phyloP scores from a whole-genome alignment of 2,113 vertebrate species.

The Percopsis transmontana region DNA sequence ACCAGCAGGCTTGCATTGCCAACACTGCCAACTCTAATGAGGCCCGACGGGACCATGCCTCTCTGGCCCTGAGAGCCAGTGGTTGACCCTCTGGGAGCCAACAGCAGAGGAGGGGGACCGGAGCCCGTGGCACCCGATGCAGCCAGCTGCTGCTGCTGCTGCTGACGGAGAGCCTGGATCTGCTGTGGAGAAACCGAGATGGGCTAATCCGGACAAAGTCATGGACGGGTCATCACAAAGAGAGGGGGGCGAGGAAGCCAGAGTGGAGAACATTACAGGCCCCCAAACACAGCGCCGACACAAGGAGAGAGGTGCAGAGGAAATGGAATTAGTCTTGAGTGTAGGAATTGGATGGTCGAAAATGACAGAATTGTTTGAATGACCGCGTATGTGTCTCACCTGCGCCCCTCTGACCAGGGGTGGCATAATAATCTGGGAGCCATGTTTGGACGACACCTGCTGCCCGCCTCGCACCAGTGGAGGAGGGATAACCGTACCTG shows the following conservation, averaged over 20 bases:
- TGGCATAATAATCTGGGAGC: constrained; percentile 93
- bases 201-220: constrained; percentile 71
- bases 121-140: constrained; percentile 80
- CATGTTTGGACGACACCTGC: constrained; percentile 84
- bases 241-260: constrained; percentile 31
- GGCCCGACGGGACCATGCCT: constrained; percentile 85
- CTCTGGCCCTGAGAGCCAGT: constrained; percentile 82
- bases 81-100: constrained; percentile 87
- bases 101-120: constrained; percentile 86
- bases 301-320: background rate
- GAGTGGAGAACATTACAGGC: constrained; percentile 32
- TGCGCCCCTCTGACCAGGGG: constrained; percentile 92
- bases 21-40: constrained; percentile 73
- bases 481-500: constrained; percentile 87
- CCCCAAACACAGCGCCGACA: constrained; percentile 11
- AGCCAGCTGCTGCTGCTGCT: constrained; percentile 89
- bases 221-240: constrained; percentile 13
- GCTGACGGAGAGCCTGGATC: constrained; percentile 91
- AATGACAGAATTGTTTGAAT: background rate
- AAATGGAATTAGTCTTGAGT: background rate
- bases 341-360: background rate
- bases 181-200: constrained; percentile 87
- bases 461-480: constrained; percentile 91
- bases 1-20: constrained; percentile 61
- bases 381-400: constrained; percentile 69